These are phyloP conservation scores for Epiperipatus broadwayi DNA, from an alignment of 2,888 invertebrate genomes.

Conservation along the genomic window DNA sequence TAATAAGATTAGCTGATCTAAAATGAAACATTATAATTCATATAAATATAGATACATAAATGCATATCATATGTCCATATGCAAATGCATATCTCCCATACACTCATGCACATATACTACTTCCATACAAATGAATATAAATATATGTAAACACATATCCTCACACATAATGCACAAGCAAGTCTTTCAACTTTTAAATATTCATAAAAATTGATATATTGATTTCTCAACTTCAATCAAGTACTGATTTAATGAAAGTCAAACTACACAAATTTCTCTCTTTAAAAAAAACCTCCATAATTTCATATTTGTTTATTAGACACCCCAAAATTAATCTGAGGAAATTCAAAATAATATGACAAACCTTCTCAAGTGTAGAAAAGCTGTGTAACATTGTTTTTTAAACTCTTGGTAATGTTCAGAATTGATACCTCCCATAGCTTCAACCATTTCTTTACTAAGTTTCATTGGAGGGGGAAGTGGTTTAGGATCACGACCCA, in stretches of 20 bases:
- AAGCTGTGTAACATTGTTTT: conserved; percentile 86
- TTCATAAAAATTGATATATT: too few species aligned
- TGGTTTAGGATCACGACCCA: conserved; percentile 95
- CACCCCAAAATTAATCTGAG: not conserved
- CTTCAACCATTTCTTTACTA: conserved; percentile 97
- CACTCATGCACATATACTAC: too few species aligned
- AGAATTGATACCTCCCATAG: conserved; percentile 73
- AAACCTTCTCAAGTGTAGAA: conserved; percentile 72
- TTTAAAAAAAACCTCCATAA: too few species aligned
- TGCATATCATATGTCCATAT: not conserved
- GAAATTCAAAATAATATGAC: too few species aligned
- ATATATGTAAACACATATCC: too few species aligned
- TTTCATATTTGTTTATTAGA: too few species aligned
- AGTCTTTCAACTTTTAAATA: too few species aligned
- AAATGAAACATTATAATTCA: conserved; percentile 17
- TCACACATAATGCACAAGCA: too few species aligned
- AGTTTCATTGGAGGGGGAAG: conserved; percentile 91
- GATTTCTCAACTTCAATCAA: too few species aligned
- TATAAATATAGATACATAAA: not conserved
- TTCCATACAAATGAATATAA: too few species aligned
- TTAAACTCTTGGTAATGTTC: conserved; percentile 86
- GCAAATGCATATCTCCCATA: not conserved
- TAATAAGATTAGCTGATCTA: conserved; percentile 82
- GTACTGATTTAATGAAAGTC: too few species aligned
- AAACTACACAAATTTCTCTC: too few species aligned